Percentiles rank a stretch among this genome's conserved stretches.
These are phyloP conservation scores for Sebastes ruberrimus DNA, from an alignment of 2,797 vertebrate genomes.

Conservation along the genomic window DNA sequence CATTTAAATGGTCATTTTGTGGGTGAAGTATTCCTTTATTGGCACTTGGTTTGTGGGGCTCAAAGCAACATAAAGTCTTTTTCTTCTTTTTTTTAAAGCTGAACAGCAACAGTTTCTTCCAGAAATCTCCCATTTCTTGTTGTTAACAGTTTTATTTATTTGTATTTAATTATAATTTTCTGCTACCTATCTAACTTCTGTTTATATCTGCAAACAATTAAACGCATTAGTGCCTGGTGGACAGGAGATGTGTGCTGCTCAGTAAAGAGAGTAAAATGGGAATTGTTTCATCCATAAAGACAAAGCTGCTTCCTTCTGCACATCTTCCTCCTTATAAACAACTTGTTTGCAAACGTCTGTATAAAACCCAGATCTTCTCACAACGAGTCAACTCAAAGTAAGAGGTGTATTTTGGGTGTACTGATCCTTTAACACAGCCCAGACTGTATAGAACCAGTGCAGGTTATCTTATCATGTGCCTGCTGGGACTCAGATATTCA, in stretches of 20 bases:
- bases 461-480: not conserved
- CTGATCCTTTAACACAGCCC: not conserved
- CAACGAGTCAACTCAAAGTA: not conserved
- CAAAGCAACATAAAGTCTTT: not conserved
- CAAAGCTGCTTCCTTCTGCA: not conserved
- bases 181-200: not conserved
- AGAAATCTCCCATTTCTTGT: not conserved
- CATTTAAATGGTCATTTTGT: not conserved
- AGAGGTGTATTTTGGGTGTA: not conserved
- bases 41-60: not conserved
- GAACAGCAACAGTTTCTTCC: not conserved
- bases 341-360: fast-evolving
- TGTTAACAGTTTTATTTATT: not conserved
- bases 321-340: not conserved
- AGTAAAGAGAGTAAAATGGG: not conserved
- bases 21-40: not conserved
- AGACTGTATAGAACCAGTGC: not conserved
- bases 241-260: too few species aligned
- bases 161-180: not conserved
- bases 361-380: not conserved
- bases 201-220: not conserved
- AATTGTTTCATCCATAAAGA: not conserved
- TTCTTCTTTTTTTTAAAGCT: not conserved
- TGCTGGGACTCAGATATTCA: not conserved
- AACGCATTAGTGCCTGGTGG: too few species aligned